phyloP scores from a whole-genome alignment of 2,888 invertebrate species.

The Trachelus stipa region DNA sequence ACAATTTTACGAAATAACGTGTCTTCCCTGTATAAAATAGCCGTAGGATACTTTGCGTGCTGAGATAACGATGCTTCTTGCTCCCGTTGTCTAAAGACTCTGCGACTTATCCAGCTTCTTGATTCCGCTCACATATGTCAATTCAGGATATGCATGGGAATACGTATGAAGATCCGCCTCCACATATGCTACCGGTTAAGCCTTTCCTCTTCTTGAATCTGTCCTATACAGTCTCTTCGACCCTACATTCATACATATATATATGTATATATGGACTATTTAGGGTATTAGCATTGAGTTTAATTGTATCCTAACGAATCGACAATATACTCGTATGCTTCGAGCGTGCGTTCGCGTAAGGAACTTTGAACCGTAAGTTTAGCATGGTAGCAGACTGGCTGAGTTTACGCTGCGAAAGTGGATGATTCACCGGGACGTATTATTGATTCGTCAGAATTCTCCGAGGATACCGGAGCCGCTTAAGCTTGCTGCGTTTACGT shows the following conservation, averaged over 20 bases:
- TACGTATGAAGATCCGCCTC: constrained; percentile 22
- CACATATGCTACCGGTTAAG: constrained; percentile 4
- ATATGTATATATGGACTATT: not conserved
- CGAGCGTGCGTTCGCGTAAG: not conserved
- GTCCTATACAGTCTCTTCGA: not conserved
- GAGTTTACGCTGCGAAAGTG: constrained; percentile 1
- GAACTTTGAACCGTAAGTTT: not conserved
- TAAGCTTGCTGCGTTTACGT: not conserved
- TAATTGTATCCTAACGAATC: not conserved
- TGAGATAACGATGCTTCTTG: not conserved
- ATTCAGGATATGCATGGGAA: constrained; percentile 34
- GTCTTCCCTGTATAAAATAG: not conserved
- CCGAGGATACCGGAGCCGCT: constrained; percentile 1
- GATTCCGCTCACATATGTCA: constrained; percentile 22
- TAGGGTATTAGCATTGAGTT: not conserved
- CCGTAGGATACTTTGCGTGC: not conserved
- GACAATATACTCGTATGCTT: not conserved
- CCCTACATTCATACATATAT: not conserved
- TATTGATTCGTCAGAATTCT: constrained; percentile 6
- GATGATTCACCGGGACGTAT: constrained; percentile 6
- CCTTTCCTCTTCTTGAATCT: not conserved
- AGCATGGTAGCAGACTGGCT: not conserved
- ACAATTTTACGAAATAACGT: too few relatives aligned
- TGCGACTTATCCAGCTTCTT: not conserved
- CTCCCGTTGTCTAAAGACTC: not conserved